Base-by-base conservation (phyloP, 1,140 invertebrate genomes). In the Pissodes strobi region DNA sequence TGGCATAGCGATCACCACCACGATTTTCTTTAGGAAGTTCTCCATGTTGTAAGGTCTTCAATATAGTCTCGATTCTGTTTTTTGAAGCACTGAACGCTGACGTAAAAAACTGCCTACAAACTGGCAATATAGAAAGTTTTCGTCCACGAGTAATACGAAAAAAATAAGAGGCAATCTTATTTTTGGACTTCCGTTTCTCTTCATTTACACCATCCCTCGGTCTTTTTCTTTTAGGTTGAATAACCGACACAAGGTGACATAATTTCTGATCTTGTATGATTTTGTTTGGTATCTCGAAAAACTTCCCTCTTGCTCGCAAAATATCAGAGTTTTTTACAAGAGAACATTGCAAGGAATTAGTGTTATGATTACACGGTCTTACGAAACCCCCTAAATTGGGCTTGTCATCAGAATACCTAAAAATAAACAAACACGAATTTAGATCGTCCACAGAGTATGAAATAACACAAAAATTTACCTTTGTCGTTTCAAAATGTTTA, bases 351-450 rank as follows among this genome's bases (percentile, higher is more conserved):
- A 43, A 43, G 39, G 39, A 43, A 9, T 43, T 43, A 6, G 19
- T 51, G 48, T 51, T 51, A 51, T 51, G 48, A 51, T 21, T 51
- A 23, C 48, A 51, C 9, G 48, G 48, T 19, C 17, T 49, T 18
- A 49, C 22, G 8, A 43, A 43, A 43, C 39, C 39, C 39, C 39
- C 13, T 43, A 43, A 17, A 5, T 43, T 10, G 15, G 39, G 9
- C 5, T 43, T 17, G 4, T 43, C 10, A 43, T 43, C 9, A 43
- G 39, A 43, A 43, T 43, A 43, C 39, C 15, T 17, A 43, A 12
- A n/a, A 43, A 17, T n/a, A n/a, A 43, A 43, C 9, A 43, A 10
- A 43, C 13, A 10, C 39, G 39, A 43, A 5, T 5, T 43, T 43
- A 17, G n/a, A n/a, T n/a, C 5, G 5, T 43, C 39, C 5, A n/a